Conservation (phyloP, 2,888 invertebrate species). For the Drosophila recens region DNA sequence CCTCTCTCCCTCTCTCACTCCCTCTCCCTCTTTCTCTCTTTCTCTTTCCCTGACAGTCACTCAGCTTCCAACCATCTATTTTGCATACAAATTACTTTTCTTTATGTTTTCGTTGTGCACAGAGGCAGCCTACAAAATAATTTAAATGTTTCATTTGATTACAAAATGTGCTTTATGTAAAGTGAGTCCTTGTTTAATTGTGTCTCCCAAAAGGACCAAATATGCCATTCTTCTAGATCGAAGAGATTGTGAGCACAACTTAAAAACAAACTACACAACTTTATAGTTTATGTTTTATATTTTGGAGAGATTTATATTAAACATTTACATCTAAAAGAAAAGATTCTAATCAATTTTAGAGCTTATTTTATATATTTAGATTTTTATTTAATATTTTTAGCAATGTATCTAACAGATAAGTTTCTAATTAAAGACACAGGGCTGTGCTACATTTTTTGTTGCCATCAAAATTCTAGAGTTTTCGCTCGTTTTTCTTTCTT, state of each 20-base stretch:
- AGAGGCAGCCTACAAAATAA: constrained; percentile 69
- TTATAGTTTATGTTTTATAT: not conserved
- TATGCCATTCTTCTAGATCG: constrained; percentile 20
- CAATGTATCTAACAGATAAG: not conserved
- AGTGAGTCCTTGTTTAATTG: constrained; percentile 48
- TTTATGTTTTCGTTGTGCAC: constrained; percentile 66
- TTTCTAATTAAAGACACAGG: constrained; percentile 6
- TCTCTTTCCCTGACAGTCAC: constrained; percentile 12
- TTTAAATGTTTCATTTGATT: constrained; percentile 81
- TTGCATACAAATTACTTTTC: constrained; percentile 81
- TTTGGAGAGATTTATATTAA: not conserved
- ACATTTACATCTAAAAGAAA: not conserved
- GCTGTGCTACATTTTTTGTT: constrained; percentile 23
- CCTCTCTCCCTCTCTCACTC: not conserved
- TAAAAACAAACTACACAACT: not conserved
- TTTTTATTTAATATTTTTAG: not conserved
- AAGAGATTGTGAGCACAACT: constrained; percentile 9
- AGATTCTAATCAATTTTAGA: too few relatives aligned
- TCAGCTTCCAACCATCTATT: constrained; percentile 59
- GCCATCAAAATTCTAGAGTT: constrained; percentile 19
- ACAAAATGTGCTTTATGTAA: constrained; percentile 52
- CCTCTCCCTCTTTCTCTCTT: not conserved
- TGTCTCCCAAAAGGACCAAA: constrained; percentile 20
- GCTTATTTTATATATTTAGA: too few relatives aligned
- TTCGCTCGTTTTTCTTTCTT: constrained; percentile 32